phyloP scores from a whole-genome alignment of 1,140 invertebrate species.

The Mesaphorura yosii region DNA sequence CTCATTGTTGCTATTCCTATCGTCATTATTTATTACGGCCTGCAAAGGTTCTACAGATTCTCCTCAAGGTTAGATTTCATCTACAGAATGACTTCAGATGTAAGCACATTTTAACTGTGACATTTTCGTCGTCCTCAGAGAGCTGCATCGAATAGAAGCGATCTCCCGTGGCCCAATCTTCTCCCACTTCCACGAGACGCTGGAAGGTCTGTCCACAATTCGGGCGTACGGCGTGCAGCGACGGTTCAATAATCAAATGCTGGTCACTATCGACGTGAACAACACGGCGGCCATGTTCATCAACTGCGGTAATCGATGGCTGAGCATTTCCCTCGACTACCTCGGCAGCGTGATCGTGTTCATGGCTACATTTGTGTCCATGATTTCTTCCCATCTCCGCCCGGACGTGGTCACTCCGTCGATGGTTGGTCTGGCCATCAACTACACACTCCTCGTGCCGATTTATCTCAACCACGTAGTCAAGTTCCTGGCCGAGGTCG shows the following conservation, averaged over 20 bases:
- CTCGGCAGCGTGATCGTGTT: constrained; percentile 65
- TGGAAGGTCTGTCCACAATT: constrained; percentile 54
- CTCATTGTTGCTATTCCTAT: constrained; percentile 53
- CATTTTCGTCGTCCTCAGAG: constrained; percentile 38
- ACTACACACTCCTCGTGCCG: constrained; percentile 66
- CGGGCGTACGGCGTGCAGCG: constrained; percentile 54
- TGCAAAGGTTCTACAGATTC: constrained; percentile 58
- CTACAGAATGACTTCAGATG: constrained; percentile 1
- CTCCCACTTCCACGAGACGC: constrained; percentile 58
- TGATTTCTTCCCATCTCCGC: constrained; percentile 44
- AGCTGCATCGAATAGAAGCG: constrained; percentile 52
- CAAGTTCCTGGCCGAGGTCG: constrained; percentile 62
- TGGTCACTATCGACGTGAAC: constrained; percentile 55
- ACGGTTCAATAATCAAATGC: constrained; percentile 51
- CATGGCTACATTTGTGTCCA: constrained; percentile 52
- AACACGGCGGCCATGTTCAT: constrained; percentile 62
- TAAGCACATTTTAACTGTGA: not conserved
- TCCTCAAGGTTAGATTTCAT: constrained; percentile 49
- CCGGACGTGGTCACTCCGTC: constrained; percentile 47
- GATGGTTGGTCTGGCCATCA: constrained; percentile 58
- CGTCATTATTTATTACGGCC: constrained; percentile 49
- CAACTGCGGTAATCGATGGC: constrained; percentile 67
- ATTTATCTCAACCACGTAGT: constrained; percentile 72
- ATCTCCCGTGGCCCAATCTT: constrained; percentile 56
- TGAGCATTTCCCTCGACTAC: constrained; percentile 67